Percentiles rank a stretch among this genome's conserved stretches.
Evolutionary conservation across 2,888 invertebrate species (phyloP).

Genomic region (Rhabditoides inermis): DNA sequence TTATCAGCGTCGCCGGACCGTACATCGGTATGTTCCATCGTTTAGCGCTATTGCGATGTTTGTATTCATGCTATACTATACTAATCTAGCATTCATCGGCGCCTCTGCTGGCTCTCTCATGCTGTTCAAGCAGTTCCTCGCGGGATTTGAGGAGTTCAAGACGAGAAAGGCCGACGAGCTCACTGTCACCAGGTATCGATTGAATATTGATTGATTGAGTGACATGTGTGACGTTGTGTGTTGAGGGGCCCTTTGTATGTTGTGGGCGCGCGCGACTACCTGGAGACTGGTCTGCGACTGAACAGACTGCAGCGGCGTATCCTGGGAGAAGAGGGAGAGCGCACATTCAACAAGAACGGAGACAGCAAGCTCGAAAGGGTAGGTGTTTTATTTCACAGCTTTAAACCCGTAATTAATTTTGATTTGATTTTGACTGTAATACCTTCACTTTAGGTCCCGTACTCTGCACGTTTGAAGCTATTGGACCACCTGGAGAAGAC

Average conservation of each 20-base stretch:
- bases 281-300: conserved; percentile 25
- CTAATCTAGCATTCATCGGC: conserved; percentile 8
- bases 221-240: not conserved
- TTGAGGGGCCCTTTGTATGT: conserved; percentile 30
- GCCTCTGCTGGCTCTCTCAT: conserved; percentile 11
- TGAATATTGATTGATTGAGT: not conserved
- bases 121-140: conserved; percentile 18
- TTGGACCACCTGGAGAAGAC: too few relatives aligned
- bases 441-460: too few relatives aligned
- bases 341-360: too few relatives aligned
- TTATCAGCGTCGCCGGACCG: conserved; percentile 8
- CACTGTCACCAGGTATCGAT: conserved; percentile 12
- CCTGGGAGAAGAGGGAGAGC: conserved; percentile 1
- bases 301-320: conserved; percentile 22
- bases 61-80: too few relatives aligned
- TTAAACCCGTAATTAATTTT: too few relatives aligned
- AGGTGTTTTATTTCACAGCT: too few relatives aligned
- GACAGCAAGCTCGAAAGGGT: too few relatives aligned
- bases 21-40: conserved; percentile 14
- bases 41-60: too few relatives aligned
- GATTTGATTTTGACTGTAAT: too few relatives aligned
- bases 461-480: too few relatives aligned
- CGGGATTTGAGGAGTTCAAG: conserved; percentile 14
- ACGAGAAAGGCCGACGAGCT: conserved; percentile 18
- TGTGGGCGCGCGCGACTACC: conserved; percentile 28